Evolutionary conservation across 2,888 invertebrate genomes (phyloP).

Genomic region (Mycalesis mineus): DNA sequence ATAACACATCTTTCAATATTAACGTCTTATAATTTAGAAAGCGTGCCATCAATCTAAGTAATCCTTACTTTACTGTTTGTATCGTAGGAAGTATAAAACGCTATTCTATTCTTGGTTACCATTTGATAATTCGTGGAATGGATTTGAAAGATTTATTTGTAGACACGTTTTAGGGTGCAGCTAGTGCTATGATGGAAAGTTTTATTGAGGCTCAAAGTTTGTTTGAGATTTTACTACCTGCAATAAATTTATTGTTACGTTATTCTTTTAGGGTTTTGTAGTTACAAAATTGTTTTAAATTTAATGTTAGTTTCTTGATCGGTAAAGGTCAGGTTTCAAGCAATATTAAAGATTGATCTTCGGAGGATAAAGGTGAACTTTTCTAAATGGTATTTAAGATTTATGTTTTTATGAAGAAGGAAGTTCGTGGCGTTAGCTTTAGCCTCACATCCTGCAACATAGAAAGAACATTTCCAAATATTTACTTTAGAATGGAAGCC

Average conservation of each 20-base stretch:
- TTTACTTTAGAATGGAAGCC: conserved; percentile 17
- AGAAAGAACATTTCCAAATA: conserved; percentile 11
- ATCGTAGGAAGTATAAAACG: conserved; percentile 17
- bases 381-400: too few relatives aligned
- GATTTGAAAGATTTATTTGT: conserved; percentile 26
- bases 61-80: conserved; percentile 18
- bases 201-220: conserved; percentile 25
- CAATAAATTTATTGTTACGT: background rate
- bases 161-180: conserved; percentile 27
- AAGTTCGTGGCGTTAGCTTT: background rate
- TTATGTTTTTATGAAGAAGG: background rate
- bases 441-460: background rate
- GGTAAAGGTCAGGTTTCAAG: too few relatives aligned
- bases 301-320: too few relatives aligned
- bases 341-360: too few relatives aligned
- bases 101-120: conserved; percentile 27
- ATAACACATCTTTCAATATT: conserved; percentile 14
- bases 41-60: conserved; percentile 21
- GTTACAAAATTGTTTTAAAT: too few relatives aligned
- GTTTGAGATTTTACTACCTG: conserved; percentile 10
- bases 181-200: conserved; percentile 22
- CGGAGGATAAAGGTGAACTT: too few relatives aligned
- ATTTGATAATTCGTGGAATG: conserved; percentile 24
- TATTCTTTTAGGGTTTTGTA: background rate
- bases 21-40: conserved; percentile 14